These are phyloP conservation scores for Pristionchus entomophagus DNA, from an alignment of 2,888 invertebrate species.

Conservation along the genomic window DNA sequence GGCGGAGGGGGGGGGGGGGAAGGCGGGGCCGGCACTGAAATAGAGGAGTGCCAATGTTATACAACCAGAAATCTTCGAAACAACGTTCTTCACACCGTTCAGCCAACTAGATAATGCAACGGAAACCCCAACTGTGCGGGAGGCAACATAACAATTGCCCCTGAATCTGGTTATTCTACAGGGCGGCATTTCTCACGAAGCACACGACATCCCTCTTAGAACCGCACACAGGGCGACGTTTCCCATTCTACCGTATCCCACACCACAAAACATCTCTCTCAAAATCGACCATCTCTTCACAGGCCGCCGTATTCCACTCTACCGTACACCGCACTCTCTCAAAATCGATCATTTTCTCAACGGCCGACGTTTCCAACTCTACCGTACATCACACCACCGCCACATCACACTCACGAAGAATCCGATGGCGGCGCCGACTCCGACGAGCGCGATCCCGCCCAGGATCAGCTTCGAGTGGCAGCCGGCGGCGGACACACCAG, in stretches of 20 bases:
- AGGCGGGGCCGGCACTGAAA: no score
- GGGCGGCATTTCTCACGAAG: not conserved
- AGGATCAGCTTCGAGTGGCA: slow-evolving; percentile 56
- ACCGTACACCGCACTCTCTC: not conserved
- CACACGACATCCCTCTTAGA: no score
- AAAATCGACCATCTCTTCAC: not conserved
- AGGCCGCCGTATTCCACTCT: not conserved
- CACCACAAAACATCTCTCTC: not conserved
- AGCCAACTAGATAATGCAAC: no score
- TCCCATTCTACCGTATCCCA: no score
- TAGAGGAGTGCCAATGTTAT: no score
- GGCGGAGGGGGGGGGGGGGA: no score
- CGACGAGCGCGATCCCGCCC: slow-evolving; percentile 62
- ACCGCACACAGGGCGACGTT: not conserved
- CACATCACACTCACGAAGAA: slow-evolving; percentile 58
- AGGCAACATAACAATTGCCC: no score
- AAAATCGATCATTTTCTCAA: not conserved
- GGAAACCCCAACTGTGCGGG: no score
- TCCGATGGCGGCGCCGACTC: slow-evolving; percentile 71
- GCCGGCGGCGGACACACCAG: slow-evolving; percentile 53
- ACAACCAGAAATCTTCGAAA: no score
- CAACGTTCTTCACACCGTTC: no score
- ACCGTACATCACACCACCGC: not conserved
- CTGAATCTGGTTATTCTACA: no score
- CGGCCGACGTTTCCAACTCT: not conserved